These are phyloP conservation scores for Etheostoma perlongum DNA, from an alignment of 2,797 vertebrate species.

Conservation along the genomic window DNA sequence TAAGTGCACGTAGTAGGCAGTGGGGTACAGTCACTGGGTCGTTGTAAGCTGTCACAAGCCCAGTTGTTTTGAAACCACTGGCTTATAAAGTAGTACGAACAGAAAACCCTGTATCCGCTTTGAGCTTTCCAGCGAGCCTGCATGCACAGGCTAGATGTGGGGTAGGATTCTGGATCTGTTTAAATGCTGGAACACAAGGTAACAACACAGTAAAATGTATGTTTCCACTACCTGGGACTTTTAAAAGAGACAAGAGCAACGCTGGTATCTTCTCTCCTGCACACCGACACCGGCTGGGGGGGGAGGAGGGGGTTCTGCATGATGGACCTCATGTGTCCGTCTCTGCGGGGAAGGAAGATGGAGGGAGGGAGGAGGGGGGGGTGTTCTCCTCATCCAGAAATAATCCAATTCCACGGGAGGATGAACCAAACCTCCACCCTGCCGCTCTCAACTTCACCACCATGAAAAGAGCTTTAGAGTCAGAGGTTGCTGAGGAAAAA, in stretches of 20 bases:
- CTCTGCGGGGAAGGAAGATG: conserved; percentile 41
- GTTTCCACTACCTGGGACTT: conserved; percentile 18
- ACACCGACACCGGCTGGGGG: conserved; percentile 32
- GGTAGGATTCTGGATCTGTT: not conserved
- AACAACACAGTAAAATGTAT: conserved; percentile 1
- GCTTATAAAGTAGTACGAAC: not conserved
- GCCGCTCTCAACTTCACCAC: conserved; percentile 68
- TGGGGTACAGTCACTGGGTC: too few species aligned
- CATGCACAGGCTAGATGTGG: not conserved
- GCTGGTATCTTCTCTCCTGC: conserved; percentile 27
- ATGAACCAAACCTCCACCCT: conserved; percentile 76
- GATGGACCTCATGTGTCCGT: conserved; percentile 64
- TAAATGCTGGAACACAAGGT: conserved; percentile 17
- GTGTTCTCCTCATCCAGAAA: conserved; percentile 73
- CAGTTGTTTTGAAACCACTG: not conserved
- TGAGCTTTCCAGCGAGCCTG: conserved; percentile 1
- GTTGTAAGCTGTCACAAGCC: not conserved
- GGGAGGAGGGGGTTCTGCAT: conserved; percentile 51
- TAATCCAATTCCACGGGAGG: conserved; percentile 80
- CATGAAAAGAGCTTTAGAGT: conserved; percentile 76
- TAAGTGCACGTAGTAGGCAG: too few species aligned
- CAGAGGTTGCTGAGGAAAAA: conserved; percentile 61
- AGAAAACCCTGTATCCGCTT: not conserved
- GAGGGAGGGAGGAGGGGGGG: not conserved
- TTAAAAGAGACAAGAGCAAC: conserved; percentile 17